Percentiles rank a stretch among this genome's conserved stretches.
These are phyloP conservation scores for Brachyopa scutellaris DNA, from an alignment of 2,888 invertebrate genomes.

Conservation along the genomic window DNA sequence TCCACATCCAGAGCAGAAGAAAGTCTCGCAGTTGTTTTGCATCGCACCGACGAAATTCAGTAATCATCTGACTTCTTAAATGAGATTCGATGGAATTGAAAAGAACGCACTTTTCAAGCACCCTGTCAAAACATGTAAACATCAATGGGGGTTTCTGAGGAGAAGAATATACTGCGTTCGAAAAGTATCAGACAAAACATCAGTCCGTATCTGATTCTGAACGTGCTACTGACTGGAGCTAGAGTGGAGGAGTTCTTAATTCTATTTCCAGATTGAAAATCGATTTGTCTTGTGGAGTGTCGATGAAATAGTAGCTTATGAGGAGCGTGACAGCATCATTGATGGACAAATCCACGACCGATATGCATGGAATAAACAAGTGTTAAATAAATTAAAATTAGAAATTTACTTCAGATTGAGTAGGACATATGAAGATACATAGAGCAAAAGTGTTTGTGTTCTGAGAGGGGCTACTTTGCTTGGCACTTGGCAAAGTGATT, in stretches of 20 bases:
- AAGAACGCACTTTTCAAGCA: slow-evolving; percentile 71
- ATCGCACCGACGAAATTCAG: slow-evolving; percentile 54
- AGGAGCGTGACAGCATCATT: slow-evolving; percentile 73
- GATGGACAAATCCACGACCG: slow-evolving; percentile 77
- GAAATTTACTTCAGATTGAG: slow-evolving; percentile 25
- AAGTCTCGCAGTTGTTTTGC: slow-evolving; percentile 35
- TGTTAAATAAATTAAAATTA: slow-evolving; percentile 67
- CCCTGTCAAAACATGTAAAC: slow-evolving; percentile 81
- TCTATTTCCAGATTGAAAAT: slow-evolving; percentile 66
- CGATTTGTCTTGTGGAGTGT: slow-evolving; percentile 71
- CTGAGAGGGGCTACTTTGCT: background rate
- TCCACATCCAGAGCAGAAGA: background rate
- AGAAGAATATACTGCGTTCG: slow-evolving; percentile 13
- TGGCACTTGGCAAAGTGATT: slow-evolving; percentile 18
- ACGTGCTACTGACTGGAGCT: too few species aligned
- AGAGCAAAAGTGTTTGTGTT: too few species aligned
- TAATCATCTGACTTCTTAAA: slow-evolving; percentile 64
- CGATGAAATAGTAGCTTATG: slow-evolving; percentile 70
- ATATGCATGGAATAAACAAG: slow-evolving; percentile 71
- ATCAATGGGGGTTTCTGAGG: slow-evolving; percentile 57
- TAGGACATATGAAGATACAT: slow-evolving; percentile 13
- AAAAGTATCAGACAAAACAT: background rate
- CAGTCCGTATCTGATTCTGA: background rate
- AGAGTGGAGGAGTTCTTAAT: background rate
- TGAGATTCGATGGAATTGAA: slow-evolving; percentile 60